Evolutionary conservation across 1,140 invertebrate genomes (phyloP), one percentile per base, ranked within the genome.

Genomic region (Nebria ingens): DNA sequence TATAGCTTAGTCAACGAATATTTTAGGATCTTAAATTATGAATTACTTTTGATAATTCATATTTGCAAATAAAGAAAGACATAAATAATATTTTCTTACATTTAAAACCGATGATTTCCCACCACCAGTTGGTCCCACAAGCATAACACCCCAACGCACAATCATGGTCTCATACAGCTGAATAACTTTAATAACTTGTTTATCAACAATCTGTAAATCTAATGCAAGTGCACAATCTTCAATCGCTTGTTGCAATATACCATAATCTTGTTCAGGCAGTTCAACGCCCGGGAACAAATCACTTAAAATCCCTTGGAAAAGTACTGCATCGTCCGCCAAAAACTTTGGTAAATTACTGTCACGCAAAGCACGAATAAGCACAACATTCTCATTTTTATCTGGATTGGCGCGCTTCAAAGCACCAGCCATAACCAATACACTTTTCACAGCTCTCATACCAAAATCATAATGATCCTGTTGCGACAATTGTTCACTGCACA

Each of bases 301-400:
- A 38, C 83, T 84, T 11, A 95, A 76, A 56, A 97, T 95, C 25
- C 91, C 92, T 62, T 76, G 68, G 59, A 90, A 95, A 0, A 97
- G 74, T 12, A 88, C 71, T 0, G 89, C 83, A 70, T 97, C 93
- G 52, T 89, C 84, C 3, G 84, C 81, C 49, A 95, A 73, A 69
- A 97, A 96, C 69, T 96, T 96, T 0, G 93, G 91, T 53, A 95
- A 71, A 72, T 96, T 97, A 45, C 91, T 92, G 68, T 96, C 92
- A 59, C 90, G 78, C 21, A 97, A 74, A 0, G 92, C 93, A 63
- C 87, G 83, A 51, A 91, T 83, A 6, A 91, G 63, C 0, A 89
- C 86, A 23, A 86, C 80, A 58, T 91, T 84, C 71, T 90, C 87
- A 17, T 76, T 81, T 61, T 87, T 86, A 57, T 92, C 84, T 0